A percentile compares a stretch with the other conserved stretches of the same genome.
phyloP scores from a whole-genome alignment of 2,888 invertebrate genomes.

The Myopa tessellatipennis region DNA sequence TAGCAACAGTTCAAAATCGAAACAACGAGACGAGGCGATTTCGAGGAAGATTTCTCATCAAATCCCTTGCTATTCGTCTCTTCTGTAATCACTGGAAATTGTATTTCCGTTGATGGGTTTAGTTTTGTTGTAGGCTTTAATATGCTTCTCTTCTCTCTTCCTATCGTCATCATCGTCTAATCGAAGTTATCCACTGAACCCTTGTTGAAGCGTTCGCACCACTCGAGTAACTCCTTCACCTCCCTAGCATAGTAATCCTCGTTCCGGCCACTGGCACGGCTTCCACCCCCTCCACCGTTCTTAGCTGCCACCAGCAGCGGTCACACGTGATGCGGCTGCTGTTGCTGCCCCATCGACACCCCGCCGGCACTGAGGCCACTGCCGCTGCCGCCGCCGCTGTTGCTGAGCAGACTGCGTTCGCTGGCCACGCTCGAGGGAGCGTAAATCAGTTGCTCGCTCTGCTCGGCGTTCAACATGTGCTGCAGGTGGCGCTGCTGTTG shows the following conservation, averaged over 20 bases:
- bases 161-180: slow-evolving; percentile 30
- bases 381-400: slow-evolving; percentile 57
- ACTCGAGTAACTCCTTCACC: slow-evolving; percentile 60
- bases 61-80: not conserved
- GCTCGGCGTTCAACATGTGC: slow-evolving; percentile 43
- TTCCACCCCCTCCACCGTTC: slow-evolving; percentile 7
- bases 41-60: no score
- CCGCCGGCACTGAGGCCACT: slow-evolving; percentile 58
- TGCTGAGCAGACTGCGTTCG: slow-evolving; percentile 66
- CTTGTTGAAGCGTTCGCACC: slow-evolving; percentile 63
- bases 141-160: not conserved
- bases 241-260: slow-evolving; percentile 61
- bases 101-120: slow-evolving; percentile 30
- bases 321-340: slow-evolving; percentile 63
- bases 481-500: slow-evolving; percentile 39
- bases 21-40: no score
- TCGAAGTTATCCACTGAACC: slow-evolving; percentile 60
- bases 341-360: slow-evolving; percentile 49
- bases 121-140: slow-evolving; percentile 1
- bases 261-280: slow-evolving; percentile 42
- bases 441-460: slow-evolving; percentile 65
- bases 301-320: slow-evolving; percentile 47
- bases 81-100: slow-evolving; percentile 23
- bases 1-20: not conserved
- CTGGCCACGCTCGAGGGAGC: slow-evolving; percentile 64